Conservation (phyloP, 2,888 invertebrate species). For the Agrotis clavis region DNA sequence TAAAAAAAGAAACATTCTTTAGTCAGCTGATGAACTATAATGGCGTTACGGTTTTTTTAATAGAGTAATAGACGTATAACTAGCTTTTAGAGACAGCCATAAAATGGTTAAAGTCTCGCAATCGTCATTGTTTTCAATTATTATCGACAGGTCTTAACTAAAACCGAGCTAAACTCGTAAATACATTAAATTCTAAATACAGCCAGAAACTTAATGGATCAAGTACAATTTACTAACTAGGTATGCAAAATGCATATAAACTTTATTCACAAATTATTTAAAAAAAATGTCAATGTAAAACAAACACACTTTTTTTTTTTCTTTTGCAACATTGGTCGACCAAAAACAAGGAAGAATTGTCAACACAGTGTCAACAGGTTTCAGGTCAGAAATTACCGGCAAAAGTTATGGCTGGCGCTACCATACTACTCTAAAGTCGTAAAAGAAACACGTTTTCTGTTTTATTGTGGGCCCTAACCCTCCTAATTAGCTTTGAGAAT, state of each 20-base stretch:
- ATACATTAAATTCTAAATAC: too few species aligned
- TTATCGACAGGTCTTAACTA: not conserved
- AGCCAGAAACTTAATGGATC: not conserved
- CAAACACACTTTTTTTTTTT: not conserved
- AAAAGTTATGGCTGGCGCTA: conserved; percentile 1
- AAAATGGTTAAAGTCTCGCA: too few species aligned
- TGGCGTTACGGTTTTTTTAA: too few species aligned
- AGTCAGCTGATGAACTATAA: not conserved
- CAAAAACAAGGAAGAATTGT: not conserved
- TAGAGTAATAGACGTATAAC: too few species aligned
- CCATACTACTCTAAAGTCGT: not conserved
- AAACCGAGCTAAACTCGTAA: not conserved
- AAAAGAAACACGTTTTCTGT: conserved; percentile 24
- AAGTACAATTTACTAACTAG: not conserved
- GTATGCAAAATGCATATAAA: not conserved
- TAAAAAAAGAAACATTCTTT: conserved; percentile 2
- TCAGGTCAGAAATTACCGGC: conserved; percentile 2
- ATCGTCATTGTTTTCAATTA: not conserved
- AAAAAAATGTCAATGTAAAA: not conserved
- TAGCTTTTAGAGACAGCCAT: too few species aligned
- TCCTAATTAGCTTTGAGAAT: conserved; percentile 9
- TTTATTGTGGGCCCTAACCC: conserved; percentile 3
- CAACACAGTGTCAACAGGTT: not conserved
- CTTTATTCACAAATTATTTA: not conserved
- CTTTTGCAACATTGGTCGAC: not conserved